Evolutionary conservation across 2,797 vertebrate species (phyloP).

Genomic region (Enteromius viviparus): DNA sequence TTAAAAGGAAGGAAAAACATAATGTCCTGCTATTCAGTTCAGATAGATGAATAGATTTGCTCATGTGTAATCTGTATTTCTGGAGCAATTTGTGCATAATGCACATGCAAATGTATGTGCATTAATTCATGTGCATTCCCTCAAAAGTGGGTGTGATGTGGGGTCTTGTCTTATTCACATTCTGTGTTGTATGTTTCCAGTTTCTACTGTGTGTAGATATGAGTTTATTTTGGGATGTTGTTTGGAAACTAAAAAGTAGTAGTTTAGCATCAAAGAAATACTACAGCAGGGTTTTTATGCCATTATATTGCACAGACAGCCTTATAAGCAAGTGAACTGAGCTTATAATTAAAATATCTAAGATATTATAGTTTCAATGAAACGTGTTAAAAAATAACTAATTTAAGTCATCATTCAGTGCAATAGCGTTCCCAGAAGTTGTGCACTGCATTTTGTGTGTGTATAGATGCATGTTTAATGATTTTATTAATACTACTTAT

Average conservation of each 20-base stretch:
- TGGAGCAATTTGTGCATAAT: neutral
- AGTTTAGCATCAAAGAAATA: neutral
- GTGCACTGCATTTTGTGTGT: neutral
- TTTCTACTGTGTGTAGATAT: neutral
- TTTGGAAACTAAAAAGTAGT: neutral
- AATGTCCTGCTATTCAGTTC: neutral
- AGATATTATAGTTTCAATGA: neutral
- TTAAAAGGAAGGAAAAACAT: conserved; percentile 27
- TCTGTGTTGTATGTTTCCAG: neutral
- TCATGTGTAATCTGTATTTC: neutral
- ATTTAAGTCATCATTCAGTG: neutral
- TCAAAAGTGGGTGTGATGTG: neutral
- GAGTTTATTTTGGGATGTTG: neutral
- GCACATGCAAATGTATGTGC: neutral
- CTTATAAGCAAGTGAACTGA: conserved; percentile 1
- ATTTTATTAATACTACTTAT: no score
- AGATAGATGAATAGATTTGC: neutral
- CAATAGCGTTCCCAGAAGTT: neutral
- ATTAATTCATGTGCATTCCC: neutral
- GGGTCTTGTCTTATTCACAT: neutral
- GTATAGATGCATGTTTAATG: no score
- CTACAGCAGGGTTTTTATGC: neutral
- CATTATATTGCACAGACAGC: neutral
- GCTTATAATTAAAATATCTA: neutral
- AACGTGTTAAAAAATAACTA: neutral